These are phyloP conservation scores for Caenorhabditis becei DNA, from an alignment of 2,888 invertebrate genomes.

Conservation along the genomic window DNA sequence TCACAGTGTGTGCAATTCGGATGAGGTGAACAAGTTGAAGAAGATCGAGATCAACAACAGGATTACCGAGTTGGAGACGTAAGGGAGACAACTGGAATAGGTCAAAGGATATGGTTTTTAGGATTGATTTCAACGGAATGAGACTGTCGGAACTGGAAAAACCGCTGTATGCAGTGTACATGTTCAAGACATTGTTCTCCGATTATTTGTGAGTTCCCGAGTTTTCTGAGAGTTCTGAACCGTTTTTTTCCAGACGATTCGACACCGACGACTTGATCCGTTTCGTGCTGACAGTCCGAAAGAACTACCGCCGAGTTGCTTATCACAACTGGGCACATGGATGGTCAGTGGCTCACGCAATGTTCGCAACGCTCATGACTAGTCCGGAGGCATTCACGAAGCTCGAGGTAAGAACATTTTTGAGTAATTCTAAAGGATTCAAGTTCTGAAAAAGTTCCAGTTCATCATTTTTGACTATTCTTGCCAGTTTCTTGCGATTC, in stretches of 20 bases:
- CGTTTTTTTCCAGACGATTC: constrained; percentile 83
- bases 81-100: constrained; percentile 12
- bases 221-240: background rate
- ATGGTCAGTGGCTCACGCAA: constrained; percentile 90
- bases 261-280: constrained; percentile 87
- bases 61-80: constrained; percentile 77
- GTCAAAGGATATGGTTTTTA: constrained; percentile 67
- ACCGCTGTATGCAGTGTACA: constrained; percentile 87
- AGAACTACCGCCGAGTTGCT: constrained; percentile 88
- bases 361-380: constrained; percentile 82
- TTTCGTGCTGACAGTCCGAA: constrained; percentile 89
- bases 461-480: no score
- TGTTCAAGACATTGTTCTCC: constrained; percentile 89
- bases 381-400: constrained; percentile 73
- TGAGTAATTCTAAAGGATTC: no score
- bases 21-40: constrained; percentile 85
- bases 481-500: no score
- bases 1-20: constrained; percentile 88
- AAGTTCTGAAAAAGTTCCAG: no score
- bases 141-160: constrained; percentile 87
- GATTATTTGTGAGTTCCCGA: constrained; percentile 79
- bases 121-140: constrained; percentile 88
- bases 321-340: constrained; percentile 94
- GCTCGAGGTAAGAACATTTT: constrained; percentile 77
- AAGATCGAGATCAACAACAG: constrained; percentile 70